phyloP scores from a whole-genome alignment of 2,888 invertebrate genomes.

The Cantharis rufa region DNA sequence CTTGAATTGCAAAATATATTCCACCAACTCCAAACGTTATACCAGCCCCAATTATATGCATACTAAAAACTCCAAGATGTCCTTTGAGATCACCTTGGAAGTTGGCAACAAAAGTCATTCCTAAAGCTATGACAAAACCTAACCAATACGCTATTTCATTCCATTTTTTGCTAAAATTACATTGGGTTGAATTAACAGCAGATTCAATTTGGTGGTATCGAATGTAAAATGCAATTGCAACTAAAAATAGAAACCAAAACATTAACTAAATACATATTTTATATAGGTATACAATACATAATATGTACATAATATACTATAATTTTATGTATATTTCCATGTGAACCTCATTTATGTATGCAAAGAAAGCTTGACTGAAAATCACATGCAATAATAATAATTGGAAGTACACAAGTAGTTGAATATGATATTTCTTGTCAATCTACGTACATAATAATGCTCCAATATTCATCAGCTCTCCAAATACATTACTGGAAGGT shows the following conservation, averaged over 20 bases:
- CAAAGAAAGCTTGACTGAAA: too few relatives aligned
- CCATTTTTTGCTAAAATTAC: neutral
- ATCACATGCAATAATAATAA: too few relatives aligned
- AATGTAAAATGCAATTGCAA: neutral
- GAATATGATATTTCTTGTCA: neutral
- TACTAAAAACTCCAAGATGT: neutral
- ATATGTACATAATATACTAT: too few relatives aligned
- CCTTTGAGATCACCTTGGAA: conserved; percentile 14
- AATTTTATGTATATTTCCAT: too few relatives aligned
- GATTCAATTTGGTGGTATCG: conserved; percentile 15
- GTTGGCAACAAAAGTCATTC: conserved; percentile 24
- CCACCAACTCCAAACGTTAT: conserved; percentile 24
- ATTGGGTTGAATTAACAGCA: neutral
- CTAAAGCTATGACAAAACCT: conserved; percentile 14
- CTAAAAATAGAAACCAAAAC: neutral
- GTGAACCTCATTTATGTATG: too few relatives aligned
- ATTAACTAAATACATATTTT: too few relatives aligned
- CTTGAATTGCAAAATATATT: conserved; percentile 18
- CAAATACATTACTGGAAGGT: conserved; percentile 77
- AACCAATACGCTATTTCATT: conserved; percentile 9
- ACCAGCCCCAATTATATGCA: conserved; percentile 22
- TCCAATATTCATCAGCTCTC: conserved; percentile 68
- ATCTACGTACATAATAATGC: conserved; percentile 25
- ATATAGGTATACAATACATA: too few relatives aligned
- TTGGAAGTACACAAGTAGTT: too few relatives aligned